Evolutionary conservation across 2,113 vertebrate species (phyloP).

Genomic region (Phocoena sinus): DNA sequence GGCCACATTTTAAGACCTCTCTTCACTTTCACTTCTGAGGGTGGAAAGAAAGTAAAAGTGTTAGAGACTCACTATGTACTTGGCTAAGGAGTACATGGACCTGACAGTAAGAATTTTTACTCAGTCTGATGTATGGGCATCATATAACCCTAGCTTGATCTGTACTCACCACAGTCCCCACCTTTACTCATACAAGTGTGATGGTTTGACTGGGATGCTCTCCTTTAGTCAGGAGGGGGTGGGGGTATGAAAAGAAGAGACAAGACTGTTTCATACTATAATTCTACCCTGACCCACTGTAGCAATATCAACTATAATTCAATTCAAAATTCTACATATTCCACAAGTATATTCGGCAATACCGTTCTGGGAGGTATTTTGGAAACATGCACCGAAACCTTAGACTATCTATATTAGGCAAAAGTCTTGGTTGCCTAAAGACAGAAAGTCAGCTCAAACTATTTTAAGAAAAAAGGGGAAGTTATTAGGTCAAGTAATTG

Average conservation of each 20-base stretch:
- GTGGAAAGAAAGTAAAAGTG: not conserved
- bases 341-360: not conserved
- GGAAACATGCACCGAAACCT: not conserved
- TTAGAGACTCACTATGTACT: not conserved
- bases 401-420: not conserved
- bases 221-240: not conserved
- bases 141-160: not conserved
- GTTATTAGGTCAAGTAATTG: not conserved
- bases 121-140: not conserved
- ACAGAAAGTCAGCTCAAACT: not conserved
- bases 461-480: not conserved
- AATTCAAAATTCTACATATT: not conserved
- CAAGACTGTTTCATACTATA: not conserved
- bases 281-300: not conserved
- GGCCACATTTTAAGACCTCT: not conserved
- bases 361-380: not conserved
- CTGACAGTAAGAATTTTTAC: not conserved
- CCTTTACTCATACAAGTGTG: not conserved
- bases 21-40: not conserved
- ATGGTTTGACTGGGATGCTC: not conserved
- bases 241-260: not conserved
- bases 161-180: not conserved
- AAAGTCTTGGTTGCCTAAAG: not conserved
- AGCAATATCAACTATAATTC: not conserved
- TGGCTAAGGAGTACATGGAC: not conserved